These are phyloP conservation scores for Atherinosoma microstoma DNA, from an alignment of 2,797 vertebrate species.

Conservation along the genomic window DNA sequence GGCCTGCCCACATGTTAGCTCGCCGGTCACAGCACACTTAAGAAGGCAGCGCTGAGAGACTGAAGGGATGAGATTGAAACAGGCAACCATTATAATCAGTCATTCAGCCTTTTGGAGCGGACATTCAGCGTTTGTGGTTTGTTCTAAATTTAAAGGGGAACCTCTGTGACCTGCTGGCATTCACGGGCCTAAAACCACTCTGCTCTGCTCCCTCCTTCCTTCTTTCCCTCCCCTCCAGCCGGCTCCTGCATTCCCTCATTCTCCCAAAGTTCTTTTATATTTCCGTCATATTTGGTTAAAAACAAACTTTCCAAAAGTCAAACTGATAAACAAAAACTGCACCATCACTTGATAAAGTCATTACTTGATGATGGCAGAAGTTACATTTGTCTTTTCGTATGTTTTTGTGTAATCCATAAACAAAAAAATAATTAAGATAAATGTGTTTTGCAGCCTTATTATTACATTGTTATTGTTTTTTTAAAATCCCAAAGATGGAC, in stretches of 20 bases:
- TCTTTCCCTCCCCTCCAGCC: constrained; percentile 32
- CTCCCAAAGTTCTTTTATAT: constrained; percentile 31
- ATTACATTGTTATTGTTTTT: constrained; percentile 1
- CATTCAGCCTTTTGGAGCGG: constrained; percentile 79
- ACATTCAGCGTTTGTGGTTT: constrained; percentile 75
- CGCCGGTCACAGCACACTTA: constrained; percentile 67
- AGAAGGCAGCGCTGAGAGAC: constrained; percentile 64
- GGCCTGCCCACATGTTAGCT: constrained; percentile 74
- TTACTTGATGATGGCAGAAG: neutral
- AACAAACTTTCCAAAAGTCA: constrained; percentile 24
- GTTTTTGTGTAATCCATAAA: neutral
- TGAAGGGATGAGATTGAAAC: constrained; percentile 77
- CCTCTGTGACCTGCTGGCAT: constrained; percentile 81
- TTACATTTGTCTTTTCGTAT: neutral
- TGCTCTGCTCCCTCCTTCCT: constrained; percentile 19
- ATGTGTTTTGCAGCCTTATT: neutral
- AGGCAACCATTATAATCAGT: constrained; percentile 82
- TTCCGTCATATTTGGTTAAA: constrained; percentile 9
- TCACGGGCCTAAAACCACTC: constrained; percentile 66
- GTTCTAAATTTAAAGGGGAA: constrained; percentile 82
- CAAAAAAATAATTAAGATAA: neutral
- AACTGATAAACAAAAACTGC: constrained; percentile 20
- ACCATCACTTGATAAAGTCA: constrained; percentile 11
- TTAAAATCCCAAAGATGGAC: neutral
- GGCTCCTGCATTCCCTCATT: constrained; percentile 42